Evolutionary conservation across 2,797 vertebrate genomes (phyloP).

Genomic region (Varecia variegata): DNA sequence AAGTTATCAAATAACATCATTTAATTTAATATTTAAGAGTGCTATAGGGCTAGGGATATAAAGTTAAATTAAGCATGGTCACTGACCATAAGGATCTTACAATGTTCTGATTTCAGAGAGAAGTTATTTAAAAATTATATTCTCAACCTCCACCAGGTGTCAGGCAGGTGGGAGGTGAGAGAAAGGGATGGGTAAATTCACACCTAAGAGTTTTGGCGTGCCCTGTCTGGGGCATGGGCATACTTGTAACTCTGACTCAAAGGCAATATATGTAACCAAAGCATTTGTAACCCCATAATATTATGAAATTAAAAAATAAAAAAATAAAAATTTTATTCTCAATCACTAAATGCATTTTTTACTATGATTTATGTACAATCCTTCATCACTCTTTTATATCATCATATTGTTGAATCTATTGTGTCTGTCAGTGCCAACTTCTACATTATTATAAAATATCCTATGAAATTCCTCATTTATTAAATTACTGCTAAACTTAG

Average conservation of each 20-base stretch:
- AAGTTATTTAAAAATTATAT: neutral
- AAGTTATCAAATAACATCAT: neutral
- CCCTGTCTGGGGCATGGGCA: too few species aligned
- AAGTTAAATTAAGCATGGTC: neutral
- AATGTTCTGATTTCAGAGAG: neutral
- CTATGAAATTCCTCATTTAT: neutral
- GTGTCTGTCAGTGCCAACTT: neutral
- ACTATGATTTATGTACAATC: neutral
- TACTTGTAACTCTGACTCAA: too few species aligned
- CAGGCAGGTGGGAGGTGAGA: too few species aligned
- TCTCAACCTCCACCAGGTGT: neutral
- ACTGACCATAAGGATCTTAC: neutral
- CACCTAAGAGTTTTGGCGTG: too few species aligned
- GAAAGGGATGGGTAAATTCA: too few species aligned
- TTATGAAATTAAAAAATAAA: too few species aligned
- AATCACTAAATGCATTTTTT: neutral
- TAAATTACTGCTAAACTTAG: neutral
- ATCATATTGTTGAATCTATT: neutral
- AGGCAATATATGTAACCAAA: too few species aligned
- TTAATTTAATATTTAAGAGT: neutral
- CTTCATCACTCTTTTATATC: neutral
- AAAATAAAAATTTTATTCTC: neutral
- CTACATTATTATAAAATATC: neutral
- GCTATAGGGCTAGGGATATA: neutral
- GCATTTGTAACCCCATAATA: too few species aligned